A percentile compares a stretch with the other conserved stretches of the same genome.
These are phyloP conservation scores for Planiliza haematocheilus DNA, from an alignment of 2,113 vertebrate species.

Conservation along the genomic window DNA sequence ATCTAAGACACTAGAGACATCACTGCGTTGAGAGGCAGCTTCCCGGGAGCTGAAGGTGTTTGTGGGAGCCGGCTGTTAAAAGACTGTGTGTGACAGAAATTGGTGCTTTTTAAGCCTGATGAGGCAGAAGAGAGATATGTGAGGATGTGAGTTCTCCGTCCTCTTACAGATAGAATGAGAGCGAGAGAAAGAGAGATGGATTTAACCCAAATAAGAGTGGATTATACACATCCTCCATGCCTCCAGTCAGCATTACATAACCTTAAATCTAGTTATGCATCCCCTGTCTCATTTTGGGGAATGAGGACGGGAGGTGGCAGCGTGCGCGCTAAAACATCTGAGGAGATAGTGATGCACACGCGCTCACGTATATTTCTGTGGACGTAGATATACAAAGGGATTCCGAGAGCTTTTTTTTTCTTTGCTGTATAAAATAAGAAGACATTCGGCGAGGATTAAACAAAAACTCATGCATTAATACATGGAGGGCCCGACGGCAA, in stretches of 20 bases:
- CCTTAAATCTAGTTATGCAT: constrained; percentile 82
- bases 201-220: constrained; percentile 81
- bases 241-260: constrained; percentile 81
- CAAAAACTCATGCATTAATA: constrained; percentile 13
- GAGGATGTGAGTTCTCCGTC: constrained; percentile 58
- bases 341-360: constrained; percentile 43
- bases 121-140: constrained; percentile 51
- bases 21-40: neutral
- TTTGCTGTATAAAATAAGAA: neutral
- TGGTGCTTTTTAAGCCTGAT: constrained; percentile 38
- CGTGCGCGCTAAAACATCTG: constrained; percentile 48
- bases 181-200: constrained; percentile 59
- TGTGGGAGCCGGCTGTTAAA: constrained; percentile 44
- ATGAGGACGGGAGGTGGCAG: neutral
- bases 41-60: constrained; percentile 51
- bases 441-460: constrained; percentile 9
- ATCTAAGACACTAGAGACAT: constrained; percentile 26
- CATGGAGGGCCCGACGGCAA: constrained; percentile 17
- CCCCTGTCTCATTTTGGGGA: constrained; percentile 70
- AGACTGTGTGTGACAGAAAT: constrained; percentile 41
- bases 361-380: constrained; percentile 14
- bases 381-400: neutral
- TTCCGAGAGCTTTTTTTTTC: neutral
- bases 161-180: constrained; percentile 55
- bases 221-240: constrained; percentile 78